Conservation (phyloP, 2,888 invertebrate genomes). For the Macrostomum cliftonense region DNA sequence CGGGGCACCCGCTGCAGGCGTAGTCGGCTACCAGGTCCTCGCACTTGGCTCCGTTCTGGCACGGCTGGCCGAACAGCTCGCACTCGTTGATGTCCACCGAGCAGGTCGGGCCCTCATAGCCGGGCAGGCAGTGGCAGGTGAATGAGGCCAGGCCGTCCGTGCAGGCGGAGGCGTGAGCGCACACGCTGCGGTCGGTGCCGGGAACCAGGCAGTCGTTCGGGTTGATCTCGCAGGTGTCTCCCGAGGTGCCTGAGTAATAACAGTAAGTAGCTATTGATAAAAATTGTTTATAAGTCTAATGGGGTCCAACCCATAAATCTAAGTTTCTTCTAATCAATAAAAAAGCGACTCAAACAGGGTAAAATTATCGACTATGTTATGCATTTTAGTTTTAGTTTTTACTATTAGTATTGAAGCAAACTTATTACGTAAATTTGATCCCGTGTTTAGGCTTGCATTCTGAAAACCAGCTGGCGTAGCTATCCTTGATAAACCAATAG, state of each 20-base stretch:
- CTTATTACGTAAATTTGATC: too few relatives aligned
- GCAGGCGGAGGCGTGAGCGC: constrained; percentile 16
- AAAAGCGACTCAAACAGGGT: too few relatives aligned
- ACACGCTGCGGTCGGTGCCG: constrained; percentile 10
- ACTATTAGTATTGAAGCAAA: too few relatives aligned
- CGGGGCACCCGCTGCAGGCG: constrained; percentile 63
- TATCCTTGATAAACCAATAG: too few relatives aligned
- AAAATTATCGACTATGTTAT: too few relatives aligned
- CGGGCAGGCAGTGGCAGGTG: constrained; percentile 22
- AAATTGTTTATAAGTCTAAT: too few relatives aligned
- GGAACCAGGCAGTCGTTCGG: constrained; percentile 17
- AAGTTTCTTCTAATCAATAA: too few relatives aligned
- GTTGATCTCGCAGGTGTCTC: constrained; percentile 14
- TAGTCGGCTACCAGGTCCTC: constrained; percentile 49
- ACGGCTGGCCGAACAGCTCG: constrained; percentile 19
- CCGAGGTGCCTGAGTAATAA: constrained; percentile 21
- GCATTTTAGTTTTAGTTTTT: too few relatives aligned
- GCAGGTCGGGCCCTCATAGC: constrained; percentile 42
- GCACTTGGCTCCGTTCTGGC: constrained; percentile 43
- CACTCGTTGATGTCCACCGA: background rate
- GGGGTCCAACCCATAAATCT: too few relatives aligned
- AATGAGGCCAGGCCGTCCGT: constrained; percentile 14
- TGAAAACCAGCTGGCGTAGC: too few relatives aligned
- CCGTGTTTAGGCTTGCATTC: too few relatives aligned
- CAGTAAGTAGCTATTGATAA: too few relatives aligned